These are phyloP conservation scores for Brachionus rubens DNA, from an alignment of 1,140 invertebrate genomes.

Conservation along the genomic window DNA sequence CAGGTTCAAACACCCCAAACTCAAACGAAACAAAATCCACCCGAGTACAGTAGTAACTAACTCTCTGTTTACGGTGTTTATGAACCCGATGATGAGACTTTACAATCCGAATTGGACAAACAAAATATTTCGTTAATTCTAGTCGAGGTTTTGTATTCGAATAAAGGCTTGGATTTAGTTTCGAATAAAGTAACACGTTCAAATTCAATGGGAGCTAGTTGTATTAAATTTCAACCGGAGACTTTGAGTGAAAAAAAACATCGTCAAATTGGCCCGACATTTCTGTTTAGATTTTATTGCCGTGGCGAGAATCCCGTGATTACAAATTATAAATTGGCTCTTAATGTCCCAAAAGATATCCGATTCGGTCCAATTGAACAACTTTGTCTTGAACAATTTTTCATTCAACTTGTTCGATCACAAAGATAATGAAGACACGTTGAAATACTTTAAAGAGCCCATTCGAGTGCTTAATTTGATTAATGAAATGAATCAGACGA, in stretches of 20 bases:
- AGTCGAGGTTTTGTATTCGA: constrained; percentile 37
- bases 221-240: background rate
- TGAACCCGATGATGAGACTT: constrained; percentile 26
- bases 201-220: constrained; percentile 19
- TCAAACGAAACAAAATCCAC: background rate
- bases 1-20: background rate
- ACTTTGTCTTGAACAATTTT: constrained; percentile 22
- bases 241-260: background rate
- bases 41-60: background rate
- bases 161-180: background rate
- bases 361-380: background rate
- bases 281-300: constrained; percentile 30
- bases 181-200: constrained; percentile 11
- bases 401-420: background rate
- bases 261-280: background rate
- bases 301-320: background rate
- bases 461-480: background rate
- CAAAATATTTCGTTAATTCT: constrained; percentile 29
- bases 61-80: constrained; percentile 14
- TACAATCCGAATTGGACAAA: constrained; percentile 42
- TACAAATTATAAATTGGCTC: background rate
- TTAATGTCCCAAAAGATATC: background rate
- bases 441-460: constrained; percentile 14
- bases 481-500: background rate
- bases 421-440: constrained; percentile 1